Conservation (phyloP, 2,797 vertebrate genomes). For the Phrynocephalus forsythii region DNA sequence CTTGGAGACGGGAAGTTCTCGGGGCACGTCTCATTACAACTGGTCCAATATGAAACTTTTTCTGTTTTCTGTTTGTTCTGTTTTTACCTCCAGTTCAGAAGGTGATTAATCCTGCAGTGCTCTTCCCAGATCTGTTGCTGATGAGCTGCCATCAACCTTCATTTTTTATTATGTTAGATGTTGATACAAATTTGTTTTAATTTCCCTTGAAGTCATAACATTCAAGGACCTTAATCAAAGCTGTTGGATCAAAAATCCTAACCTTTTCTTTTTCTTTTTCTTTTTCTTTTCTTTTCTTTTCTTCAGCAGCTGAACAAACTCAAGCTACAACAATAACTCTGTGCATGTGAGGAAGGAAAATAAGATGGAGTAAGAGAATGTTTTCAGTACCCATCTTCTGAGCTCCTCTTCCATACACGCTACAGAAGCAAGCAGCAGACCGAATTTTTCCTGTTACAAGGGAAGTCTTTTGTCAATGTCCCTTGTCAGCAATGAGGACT, state of each 20-base stretch:
- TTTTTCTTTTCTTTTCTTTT: constrained; percentile 55
- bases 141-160: constrained; percentile 20
- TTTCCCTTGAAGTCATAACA: constrained; percentile 39
- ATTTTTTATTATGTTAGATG: constrained; percentile 17
- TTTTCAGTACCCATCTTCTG: constrained; percentile 57
- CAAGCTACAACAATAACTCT: constrained; percentile 57
- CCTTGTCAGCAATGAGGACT: constrained; percentile 33
- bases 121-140: constrained; percentile 26
- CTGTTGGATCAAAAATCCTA: constrained; percentile 52
- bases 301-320: constrained; percentile 62
- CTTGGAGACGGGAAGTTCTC: constrained; percentile 28
- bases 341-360: constrained; percentile 58
- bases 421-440: constrained; percentile 29
- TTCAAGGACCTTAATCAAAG: constrained; percentile 49
- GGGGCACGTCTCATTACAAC: constrained; percentile 37
- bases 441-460: constrained; percentile 29
- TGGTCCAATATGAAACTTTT: constrained; percentile 5
- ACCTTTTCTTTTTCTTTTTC: constrained; percentile 31
- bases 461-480: constrained; percentile 29
- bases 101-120: constrained; percentile 37
- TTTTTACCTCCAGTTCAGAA: neutral
- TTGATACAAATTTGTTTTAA: constrained; percentile 35
- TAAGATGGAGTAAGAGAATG: constrained; percentile 66
- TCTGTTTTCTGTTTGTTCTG: constrained; percentile 39
- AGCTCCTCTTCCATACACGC: constrained; percentile 43